Evolutionary conservation across 2,797 vertebrate genomes (phyloP), one percentile per base, ranked within the genome.

Genomic region (Toxotes lorentzi): DNA sequence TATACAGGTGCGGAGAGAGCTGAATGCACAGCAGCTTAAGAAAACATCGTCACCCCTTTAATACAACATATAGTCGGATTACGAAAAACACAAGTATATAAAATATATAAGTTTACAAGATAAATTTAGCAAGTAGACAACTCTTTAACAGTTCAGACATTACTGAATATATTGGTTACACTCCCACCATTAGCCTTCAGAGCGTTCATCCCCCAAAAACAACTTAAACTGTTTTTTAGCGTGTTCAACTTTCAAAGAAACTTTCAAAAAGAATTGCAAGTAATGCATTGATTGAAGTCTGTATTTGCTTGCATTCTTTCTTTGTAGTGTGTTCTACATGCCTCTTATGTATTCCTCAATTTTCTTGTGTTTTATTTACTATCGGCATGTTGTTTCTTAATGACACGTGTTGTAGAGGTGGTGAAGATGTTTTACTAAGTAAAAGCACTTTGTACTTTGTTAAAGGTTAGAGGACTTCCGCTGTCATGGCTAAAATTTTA

Each of bases 1-100:
- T 43, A 17, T 66, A 47, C 27, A 32, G 51, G 70, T 11, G 38
- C 40, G 13, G 10, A 41, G 51, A 32, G 21, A 43, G 67, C 30
- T 54, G 5, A 32, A n/a, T 1, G 45, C 38, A 21, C 32, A 38
- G 19, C 41, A 38, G 23, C 61, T 48, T 13, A 51, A 34, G 27
- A 65, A 63, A 79, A 68, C 8, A 70, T 38, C 7, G n/a, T 43
- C 50, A 67, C 12, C 3, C 32, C 24, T 80, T 62, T 16, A 66
- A 53, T 14, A 48, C 6, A 38, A 51, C 41, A 48, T 27, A 21
- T 16, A 30, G 7, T 21, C 0, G 12, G n/a, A 27, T 45, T 38
- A 34, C 34, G 5, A 40, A 27, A 48, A 50, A 58, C 11, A 4
- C 0, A 47, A 51, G 51, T 9, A 23, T 23, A 62, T 34, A 35